Evolutionary conservation across 2,113 vertebrate species (phyloP), one percentile per base, ranked within the genome.

Genomic region (Coptodon bakossiorum): DNA sequence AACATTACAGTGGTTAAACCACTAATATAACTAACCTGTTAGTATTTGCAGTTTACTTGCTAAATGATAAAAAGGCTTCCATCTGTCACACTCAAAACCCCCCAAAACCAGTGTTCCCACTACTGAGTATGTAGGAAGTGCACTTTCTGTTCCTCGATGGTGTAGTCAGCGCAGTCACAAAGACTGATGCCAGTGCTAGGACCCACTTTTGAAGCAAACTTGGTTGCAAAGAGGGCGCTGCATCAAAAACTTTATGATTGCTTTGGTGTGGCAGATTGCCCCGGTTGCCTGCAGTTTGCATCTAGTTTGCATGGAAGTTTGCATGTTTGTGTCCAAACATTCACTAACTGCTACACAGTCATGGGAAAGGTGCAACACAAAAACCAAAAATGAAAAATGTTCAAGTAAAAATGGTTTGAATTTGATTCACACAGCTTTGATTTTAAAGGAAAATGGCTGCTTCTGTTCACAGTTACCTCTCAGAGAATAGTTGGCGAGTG

Each of bases 261-360:
- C 34, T 1, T 11, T 0, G 34, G 12, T 43, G 12, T 43, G 5
- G 40, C 40, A 43, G 40, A 43, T 43, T 45, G 12, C 5, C 43
- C 3, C 12, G 3, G 61, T 13, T 3, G 3, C 38, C 66, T 1
- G 1, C 34, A 66, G 34, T 66, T 38, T 66, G 61, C 34, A 66
- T 38, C 10, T 45, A 45, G 38, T 73, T 73, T 73, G 13, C 56
- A 29, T 59, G 24, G 24, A 29, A 5, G 56, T 54, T 29, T 59
- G 66, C 66, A 43, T 43, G 8, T 16, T 73, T 10, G 38, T 73
- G 22, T 45, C n/a, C 66, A 71, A 4, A 43, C 36, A 43, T 24
- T 16, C 13, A 24, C 66, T 9, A 43, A 43, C 38, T 73, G 66
- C 66, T 10, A 16, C 22, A 22, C 66, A 45, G 38, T 66, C 34